Evolutionary conservation across 2,113 vertebrate genomes (phyloP), one percentile per base, ranked within the genome.

Genomic region (Geothlypis trichas): DNA sequence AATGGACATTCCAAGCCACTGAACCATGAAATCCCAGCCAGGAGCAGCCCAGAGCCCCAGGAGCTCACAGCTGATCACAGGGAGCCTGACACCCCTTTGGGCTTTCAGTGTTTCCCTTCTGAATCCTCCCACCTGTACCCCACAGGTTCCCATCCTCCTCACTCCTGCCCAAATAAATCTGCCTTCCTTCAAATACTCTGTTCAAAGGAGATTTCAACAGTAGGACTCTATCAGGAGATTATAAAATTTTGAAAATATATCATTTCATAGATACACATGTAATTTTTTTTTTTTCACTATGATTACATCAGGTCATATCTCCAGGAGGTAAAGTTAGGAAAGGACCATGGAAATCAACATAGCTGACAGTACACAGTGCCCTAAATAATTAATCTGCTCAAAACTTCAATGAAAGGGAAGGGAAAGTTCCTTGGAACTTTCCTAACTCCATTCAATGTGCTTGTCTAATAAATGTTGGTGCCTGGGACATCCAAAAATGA

Each of bases 241-340:
- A 42, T 2, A n/a, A 5, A 12, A 71, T 51, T 61, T 59, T 61
- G 30, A n/a, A 59, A 82, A 41, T 3, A 28, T n/a, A n/a, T 8
- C 0, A 23, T 42, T n/a, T n/a, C 24, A 42, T n/a, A 9, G 3
- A 44, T n/a, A 15, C 1, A 1, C 30, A 61, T 59, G 30, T 41
- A n/a, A n/a, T 41, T 5, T 18, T 49, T 18, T 12, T 12, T 37
- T 37, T 59, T 59, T 59, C 24, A 42, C 7, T 17, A 6, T 58
- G 54, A 72, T 66, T 49, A 39, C 5, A 68, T 19, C 30, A 49
- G 33, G 24, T 54, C 44, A 22, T 5, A 35, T 66, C 7, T 39
- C 52, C 11, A 23, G 55, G 26, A 76, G 44, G 47, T 44, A 31
- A 80, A 72, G 41, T n/a, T 42, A 68, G 49, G 33, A 77, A 72